phyloP scores from a whole-genome alignment of 2,113 vertebrate genomes.

The Calcarius ornatus region DNA sequence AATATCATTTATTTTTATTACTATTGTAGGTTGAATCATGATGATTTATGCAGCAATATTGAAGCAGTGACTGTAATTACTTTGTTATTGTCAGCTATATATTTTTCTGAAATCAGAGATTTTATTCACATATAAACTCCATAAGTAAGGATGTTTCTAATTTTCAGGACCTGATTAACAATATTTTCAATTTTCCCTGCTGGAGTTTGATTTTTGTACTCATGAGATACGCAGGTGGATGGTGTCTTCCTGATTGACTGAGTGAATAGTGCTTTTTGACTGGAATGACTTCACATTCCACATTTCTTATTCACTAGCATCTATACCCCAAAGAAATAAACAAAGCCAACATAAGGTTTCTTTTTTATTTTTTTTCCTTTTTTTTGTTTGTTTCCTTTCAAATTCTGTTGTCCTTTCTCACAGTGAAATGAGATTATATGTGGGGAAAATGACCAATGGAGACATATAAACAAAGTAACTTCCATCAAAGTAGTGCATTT shows the following conservation, averaged over 20 bases:
- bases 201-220: background rate
- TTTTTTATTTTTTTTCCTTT: background rate
- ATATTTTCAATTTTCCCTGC: background rate
- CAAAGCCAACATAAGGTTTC: background rate
- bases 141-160: conserved; percentile 42
- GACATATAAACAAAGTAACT: background rate
- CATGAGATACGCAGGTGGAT: background rate
- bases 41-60: conserved; percentile 74
- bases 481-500: background rate
- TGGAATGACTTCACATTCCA: background rate
- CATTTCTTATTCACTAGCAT: background rate
- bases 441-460: background rate
- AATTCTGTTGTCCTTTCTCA: background rate
- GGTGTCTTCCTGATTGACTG: background rate
- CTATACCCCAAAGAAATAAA: background rate
- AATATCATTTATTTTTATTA: conserved; percentile 79
- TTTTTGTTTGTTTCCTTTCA: background rate
- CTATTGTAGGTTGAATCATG: conserved; percentile 69
- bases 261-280: background rate
- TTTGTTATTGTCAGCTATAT: conserved; percentile 68
- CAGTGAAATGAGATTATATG: background rate
- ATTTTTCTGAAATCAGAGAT: conserved; percentile 70
- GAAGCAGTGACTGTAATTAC: conserved; percentile 72
- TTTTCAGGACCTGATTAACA: background rate
- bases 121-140: conserved; percentile 51